phyloP scores from a whole-genome alignment of 2,113 vertebrate species.

The Thermophis baileyi region DNA sequence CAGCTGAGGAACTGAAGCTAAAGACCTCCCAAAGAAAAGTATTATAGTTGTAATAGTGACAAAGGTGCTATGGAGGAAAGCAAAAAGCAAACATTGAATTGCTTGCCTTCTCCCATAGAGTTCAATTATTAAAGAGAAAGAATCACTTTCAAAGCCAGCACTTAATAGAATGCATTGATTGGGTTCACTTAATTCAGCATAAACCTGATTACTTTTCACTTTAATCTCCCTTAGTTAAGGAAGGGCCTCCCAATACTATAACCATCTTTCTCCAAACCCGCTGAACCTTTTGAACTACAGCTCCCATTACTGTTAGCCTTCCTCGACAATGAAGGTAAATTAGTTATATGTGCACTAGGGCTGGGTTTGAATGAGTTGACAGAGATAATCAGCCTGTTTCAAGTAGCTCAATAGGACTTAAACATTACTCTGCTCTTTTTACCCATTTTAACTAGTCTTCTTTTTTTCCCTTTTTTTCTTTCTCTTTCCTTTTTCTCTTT shows the following conservation, averaged over 20 bases:
- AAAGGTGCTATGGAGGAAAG: neutral
- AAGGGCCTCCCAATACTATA: neutral
- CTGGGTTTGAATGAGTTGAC: neutral
- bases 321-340: neutral
- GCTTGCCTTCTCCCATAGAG: too few species aligned
- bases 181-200: neutral
- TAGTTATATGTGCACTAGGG: neutral
- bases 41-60: neutral
- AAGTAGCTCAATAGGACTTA: neutral
- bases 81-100: neutral
- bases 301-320: neutral
- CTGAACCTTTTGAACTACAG: neutral
- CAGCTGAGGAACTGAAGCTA: neutral
- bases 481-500: neutral
- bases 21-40: neutral
- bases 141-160: neutral
- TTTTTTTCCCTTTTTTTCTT: neutral
- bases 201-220: neutral
- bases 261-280: neutral
- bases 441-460: neutral
- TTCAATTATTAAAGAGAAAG: neutral
- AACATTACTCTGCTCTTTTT: neutral
- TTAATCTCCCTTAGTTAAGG: neutral
- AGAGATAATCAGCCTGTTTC: neutral
- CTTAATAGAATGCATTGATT: neutral